Percentiles rank a stretch among this genome's conserved stretches.
Evolutionary conservation across 2,113 vertebrate species (phyloP).

Genomic region (Chinchilla lanigera): DNA sequence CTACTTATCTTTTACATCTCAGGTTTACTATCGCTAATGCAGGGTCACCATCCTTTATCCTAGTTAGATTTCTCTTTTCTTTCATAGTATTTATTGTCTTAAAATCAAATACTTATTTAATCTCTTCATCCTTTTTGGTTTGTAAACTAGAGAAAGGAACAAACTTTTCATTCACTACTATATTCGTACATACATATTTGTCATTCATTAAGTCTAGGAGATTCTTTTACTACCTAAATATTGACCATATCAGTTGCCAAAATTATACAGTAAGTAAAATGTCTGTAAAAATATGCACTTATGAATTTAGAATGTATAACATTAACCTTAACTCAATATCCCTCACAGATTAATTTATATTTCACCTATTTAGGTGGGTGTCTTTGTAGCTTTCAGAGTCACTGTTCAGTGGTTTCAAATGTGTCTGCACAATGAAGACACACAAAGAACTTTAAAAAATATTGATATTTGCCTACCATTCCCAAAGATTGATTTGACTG

Average conservation of each 20-base stretch:
- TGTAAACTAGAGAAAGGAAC: slow-evolving; percentile 26
- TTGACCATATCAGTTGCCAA: not conserved
- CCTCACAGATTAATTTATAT: not conserved
- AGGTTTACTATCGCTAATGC: not conserved
- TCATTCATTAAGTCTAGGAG: slow-evolving; percentile 20
- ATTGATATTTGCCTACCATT: not conserved
- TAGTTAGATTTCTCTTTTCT: not conserved
- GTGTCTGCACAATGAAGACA: not conserved
- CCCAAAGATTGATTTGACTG: slow-evolving; percentile 29
- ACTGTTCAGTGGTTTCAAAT: slow-evolving; percentile 34
- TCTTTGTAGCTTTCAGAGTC: slow-evolving; percentile 47
- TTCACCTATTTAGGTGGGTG: not conserved
- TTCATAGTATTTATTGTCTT: slow-evolving; percentile 5
- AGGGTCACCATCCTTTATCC: not conserved
- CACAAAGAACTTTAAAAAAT: slow-evolving; percentile 8
- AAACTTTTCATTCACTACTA: slow-evolving; percentile 27
- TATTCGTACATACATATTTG: not conserved
- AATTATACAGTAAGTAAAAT: slow-evolving; percentile 42
- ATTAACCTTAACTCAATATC: slow-evolving; percentile 11
- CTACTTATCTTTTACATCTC: not conserved
- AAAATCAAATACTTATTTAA: slow-evolving; percentile 49
- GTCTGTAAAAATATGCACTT: slow-evolving; percentile 23
- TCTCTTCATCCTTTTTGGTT: slow-evolving; percentile 1
- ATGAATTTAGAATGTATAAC: slow-evolving; percentile 14
- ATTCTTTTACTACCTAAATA: slow-evolving; percentile 44